phyloP scores from a whole-genome alignment of 2,888 invertebrate genomes.

The Galeopsomyia nigrocyanea region DNA sequence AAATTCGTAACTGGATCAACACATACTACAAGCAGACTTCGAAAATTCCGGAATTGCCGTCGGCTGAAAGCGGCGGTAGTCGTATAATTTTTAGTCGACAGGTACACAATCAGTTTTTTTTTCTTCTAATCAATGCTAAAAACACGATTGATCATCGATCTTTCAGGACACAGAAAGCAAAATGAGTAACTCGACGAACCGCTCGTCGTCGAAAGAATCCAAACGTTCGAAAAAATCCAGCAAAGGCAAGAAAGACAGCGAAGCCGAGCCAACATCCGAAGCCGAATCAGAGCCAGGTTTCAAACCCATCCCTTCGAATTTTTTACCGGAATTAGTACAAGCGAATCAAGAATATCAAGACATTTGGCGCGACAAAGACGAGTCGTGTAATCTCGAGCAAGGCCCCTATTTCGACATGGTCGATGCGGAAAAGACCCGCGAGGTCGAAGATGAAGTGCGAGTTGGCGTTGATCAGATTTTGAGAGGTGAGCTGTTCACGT shows the following conservation, averaged over 20 bases:
- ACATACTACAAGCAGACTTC: slow-evolving; percentile 86
- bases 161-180: slow-evolving; percentile 84
- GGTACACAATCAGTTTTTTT: slow-evolving; percentile 60
- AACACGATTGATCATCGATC: no score
- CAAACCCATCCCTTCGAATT: slow-evolving; percentile 79
- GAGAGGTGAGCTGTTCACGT: slow-evolving; percentile 68
- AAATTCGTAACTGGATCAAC: slow-evolving; percentile 89
- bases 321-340: slow-evolving; percentile 79
- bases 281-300: slow-evolving; percentile 77
- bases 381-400: slow-evolving; percentile 81
- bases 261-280: slow-evolving; percentile 72
- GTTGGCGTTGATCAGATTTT: slow-evolving; percentile 85
- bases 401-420: slow-evolving; percentile 86
- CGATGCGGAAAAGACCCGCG: slow-evolving; percentile 83
- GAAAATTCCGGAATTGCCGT: slow-evolving; percentile 92
- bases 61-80: slow-evolving; percentile 92
- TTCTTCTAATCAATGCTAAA: no score
- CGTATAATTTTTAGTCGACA: slow-evolving; percentile 85
- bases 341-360: slow-evolving; percentile 86
- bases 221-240: slow-evolving; percentile 78
- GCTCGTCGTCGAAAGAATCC: slow-evolving; percentile 82
- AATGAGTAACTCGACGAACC: slow-evolving; percentile 82
- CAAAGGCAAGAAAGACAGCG: slow-evolving; percentile 77
- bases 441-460: slow-evolving; percentile 87
- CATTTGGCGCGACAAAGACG: slow-evolving; percentile 87